Conservation (phyloP, 2,113 vertebrate species). For the Myodes glareolus region DNA sequence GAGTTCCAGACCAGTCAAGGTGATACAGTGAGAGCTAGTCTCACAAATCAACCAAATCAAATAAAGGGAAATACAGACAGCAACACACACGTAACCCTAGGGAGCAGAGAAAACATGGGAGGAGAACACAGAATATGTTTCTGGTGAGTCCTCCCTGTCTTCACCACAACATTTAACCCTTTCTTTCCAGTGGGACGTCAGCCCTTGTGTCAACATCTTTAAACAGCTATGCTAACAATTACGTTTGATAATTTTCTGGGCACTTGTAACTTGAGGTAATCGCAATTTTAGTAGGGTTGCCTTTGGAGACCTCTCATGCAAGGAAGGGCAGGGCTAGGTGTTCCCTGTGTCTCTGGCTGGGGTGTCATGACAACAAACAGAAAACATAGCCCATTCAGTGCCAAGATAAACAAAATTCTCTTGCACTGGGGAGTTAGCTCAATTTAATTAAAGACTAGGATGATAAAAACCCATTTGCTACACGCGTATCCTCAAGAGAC, state of each 20-base stretch:
- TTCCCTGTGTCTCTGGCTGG: not conserved
- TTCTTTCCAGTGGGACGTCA: not conserved
- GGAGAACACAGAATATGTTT: not conserved
- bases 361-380: not conserved
- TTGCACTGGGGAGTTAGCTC: not conserved
- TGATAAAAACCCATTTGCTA: not conserved
- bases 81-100: not conserved
- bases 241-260: constrained; percentile 7
- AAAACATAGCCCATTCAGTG: not conserved
- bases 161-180: not conserved
- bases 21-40: not conserved
- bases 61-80: not conserved
- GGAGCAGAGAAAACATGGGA: not conserved
- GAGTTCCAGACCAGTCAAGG: not conserved
- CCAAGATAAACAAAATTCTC: not conserved
- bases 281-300: not conserved
- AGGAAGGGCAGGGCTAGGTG: not conserved
- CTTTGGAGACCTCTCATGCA: not conserved
- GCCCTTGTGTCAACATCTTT: not conserved
- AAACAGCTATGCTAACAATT: not conserved
- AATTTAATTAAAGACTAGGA: constrained; percentile 4
- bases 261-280: not conserved
- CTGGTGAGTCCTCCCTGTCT: not conserved
- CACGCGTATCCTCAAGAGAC: not conserved
- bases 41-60: not conserved